A percentile compares a stretch with the other conserved stretches of the same genome.
Conservation (phyloP, 2,888 invertebrate species). For the Morpho helenor region DNA sequence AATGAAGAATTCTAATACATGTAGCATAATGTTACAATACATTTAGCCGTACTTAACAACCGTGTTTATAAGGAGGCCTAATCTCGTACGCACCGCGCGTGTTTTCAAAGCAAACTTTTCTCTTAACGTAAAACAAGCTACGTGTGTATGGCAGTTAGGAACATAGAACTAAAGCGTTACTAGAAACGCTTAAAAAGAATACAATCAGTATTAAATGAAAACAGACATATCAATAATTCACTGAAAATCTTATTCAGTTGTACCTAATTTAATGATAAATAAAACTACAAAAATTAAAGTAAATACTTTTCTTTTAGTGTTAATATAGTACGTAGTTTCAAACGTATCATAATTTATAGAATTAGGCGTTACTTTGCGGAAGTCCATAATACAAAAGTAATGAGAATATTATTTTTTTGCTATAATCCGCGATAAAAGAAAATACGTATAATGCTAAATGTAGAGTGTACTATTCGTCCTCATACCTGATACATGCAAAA, state of each 20-base stretch:
- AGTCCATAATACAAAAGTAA: too few species aligned
- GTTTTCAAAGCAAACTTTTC: constrained; percentile 40
- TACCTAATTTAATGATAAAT: not conserved
- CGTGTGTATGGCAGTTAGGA: constrained; percentile 42
- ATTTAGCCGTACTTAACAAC: constrained; percentile 8
- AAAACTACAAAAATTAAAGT: too few species aligned
- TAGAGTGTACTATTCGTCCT: too few species aligned
- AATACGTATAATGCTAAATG: too few species aligned
- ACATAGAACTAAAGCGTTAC: constrained; percentile 18
- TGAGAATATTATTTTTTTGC: too few species aligned
- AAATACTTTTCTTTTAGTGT: too few species aligned
- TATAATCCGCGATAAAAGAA: too few species aligned
- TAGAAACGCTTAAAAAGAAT: constrained; percentile 9
- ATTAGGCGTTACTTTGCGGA: too few species aligned
- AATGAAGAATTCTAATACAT: not conserved
- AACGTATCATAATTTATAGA: too few species aligned
- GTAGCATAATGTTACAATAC: constrained; percentile 6
- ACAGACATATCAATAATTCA: not conserved
- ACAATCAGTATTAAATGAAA: not conserved
- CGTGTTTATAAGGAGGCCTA: constrained; percentile 27
- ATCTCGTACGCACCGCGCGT: constrained; percentile 31
- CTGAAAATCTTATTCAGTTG: too few species aligned
- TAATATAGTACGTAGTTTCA: too few species aligned
- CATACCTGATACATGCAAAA: too few species aligned
- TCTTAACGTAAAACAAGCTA: constrained; percentile 47